Evolutionary conservation across 2,888 invertebrate species (phyloP), one percentile per base, ranked within the genome.

Genomic region (Schizaphis graminum): DNA sequence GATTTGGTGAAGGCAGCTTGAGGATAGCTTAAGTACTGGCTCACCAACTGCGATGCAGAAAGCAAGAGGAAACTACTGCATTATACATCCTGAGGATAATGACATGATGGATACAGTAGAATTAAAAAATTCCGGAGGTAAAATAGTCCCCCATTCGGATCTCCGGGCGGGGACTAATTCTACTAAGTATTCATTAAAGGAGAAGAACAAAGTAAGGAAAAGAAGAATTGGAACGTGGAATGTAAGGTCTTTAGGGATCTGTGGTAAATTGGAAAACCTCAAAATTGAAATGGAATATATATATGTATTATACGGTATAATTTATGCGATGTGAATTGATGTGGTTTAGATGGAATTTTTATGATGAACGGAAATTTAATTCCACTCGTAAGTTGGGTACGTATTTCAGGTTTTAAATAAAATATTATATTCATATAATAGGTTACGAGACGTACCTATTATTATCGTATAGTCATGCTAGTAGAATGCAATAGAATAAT

Each of bases 291-390:
- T n/a, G n/a, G n/a, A n/a, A 44, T 44, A 44, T 44, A 44, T 44
- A n/a, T 5, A 35, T 88, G 53, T 53, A 35, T 35, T 53, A 47
- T 49, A 87, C 49, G 87, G 88, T 53, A 53, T 87, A 47, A 87
- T 53, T 88, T 53, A 88, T 88, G 53, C 53, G n/a, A 21, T 24
- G 53, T 11, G 53, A 21, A 88, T 53, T 35, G 8, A 77, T 35
- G 77, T 35, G 88, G 35, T 35, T 87, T 53, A 88, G 35, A 88
- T 28, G 21, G 87, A 87, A 87, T 87, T 87, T 77, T 77, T 77
- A 77, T 8, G 77, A 77, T 77, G 77, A 77, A 35, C 35, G 21
- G 35, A 77, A 77, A 77, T 77, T 77, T 77, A 77, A 77, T 77
- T 77, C 21, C 35, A 77, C 77, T 77, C 35, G 77, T 77, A 77